phyloP scores from a whole-genome alignment of 2,797 vertebrate species.

The Spheniscus humboldti region DNA sequence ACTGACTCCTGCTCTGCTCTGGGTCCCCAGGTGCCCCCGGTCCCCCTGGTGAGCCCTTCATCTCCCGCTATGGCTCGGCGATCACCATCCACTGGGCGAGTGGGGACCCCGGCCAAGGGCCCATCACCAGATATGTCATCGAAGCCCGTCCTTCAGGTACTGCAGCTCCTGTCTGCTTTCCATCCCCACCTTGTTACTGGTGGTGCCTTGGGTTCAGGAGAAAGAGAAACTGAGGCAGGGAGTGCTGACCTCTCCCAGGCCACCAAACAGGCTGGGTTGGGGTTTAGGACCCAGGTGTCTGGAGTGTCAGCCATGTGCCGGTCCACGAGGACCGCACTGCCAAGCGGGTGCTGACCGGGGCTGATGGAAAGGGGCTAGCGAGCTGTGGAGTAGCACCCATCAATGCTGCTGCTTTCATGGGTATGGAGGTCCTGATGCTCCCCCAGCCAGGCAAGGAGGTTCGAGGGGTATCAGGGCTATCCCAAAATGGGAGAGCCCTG shows the following conservation, averaged over 20 bases:
- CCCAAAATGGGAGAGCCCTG: not conserved
- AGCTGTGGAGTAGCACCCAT: not conserved
- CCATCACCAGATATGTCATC: constrained; percentile 93
- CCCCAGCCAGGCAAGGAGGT: not conserved
- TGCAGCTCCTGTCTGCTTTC: not conserved
- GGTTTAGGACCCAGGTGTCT: fast-evolving
- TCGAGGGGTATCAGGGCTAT: not conserved
- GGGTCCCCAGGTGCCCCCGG: constrained; percentile 86
- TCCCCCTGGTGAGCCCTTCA: constrained; percentile 90
- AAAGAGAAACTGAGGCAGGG: not conserved
- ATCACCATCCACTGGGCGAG: constrained; percentile 96
- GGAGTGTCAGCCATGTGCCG: fast-evolving
- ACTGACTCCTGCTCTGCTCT: not conserved
- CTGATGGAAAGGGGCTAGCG: not conserved
- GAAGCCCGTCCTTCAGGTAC: constrained; percentile 95
- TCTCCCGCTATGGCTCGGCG: constrained; percentile 88
- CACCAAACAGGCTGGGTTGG: fast-evolving
- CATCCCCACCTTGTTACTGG: fast-evolving
- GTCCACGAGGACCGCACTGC: fast-evolving
- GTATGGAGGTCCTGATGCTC: not conserved
- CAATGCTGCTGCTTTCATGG: not conserved
- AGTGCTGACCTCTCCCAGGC: not conserved
- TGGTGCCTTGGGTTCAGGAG: not conserved
- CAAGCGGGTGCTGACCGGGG: fast-evolving
- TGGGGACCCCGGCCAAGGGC: constrained; percentile 89